These are phyloP conservation scores for Hyperopisus bebe DNA, from an alignment of 2,113 vertebrate genomes.

Conservation along the genomic window DNA sequence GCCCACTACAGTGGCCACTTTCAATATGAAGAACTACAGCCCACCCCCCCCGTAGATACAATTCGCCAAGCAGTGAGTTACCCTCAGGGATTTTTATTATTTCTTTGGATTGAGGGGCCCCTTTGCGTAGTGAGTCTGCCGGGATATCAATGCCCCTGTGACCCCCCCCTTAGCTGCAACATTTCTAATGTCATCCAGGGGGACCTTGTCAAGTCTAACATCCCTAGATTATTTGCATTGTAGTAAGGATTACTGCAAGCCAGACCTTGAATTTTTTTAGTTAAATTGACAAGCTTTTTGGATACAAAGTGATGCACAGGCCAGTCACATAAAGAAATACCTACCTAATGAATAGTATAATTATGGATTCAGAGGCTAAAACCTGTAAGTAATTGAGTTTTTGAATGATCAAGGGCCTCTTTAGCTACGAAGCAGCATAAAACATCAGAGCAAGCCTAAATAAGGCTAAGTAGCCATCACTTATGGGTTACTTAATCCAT, in stretches of 20 bases:
- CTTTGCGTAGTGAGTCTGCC: neutral
- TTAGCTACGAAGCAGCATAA: neutral
- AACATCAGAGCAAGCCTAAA: neutral
- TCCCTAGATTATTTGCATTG: neutral
- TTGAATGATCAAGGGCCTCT: slow-evolving; percentile 1
- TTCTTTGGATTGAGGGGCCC: neutral
- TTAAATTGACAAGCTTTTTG: neutral
- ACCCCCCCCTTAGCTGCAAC: neutral
- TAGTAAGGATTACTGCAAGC: neutral
- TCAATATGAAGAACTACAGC: neutral
- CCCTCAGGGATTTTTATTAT: neutral
- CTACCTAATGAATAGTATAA: neutral
- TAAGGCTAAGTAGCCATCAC: neutral
- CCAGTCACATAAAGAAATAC: neutral
- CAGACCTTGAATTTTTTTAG: neutral
- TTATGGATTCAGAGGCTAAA: slow-evolving; percentile 7
- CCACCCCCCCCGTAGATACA: neutral
- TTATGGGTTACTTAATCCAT: slow-evolving; percentile 13
- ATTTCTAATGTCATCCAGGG: neutral
- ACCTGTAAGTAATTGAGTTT: slow-evolving; percentile 10
- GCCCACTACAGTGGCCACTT: neutral
- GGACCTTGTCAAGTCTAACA: neutral
- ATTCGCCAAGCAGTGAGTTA: neutral
- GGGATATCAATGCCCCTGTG: neutral
- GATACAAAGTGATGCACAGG: neutral